Base-by-base conservation (phyloP, 1,140 invertebrate species). In the Dermatophagoides farinae region DNA sequence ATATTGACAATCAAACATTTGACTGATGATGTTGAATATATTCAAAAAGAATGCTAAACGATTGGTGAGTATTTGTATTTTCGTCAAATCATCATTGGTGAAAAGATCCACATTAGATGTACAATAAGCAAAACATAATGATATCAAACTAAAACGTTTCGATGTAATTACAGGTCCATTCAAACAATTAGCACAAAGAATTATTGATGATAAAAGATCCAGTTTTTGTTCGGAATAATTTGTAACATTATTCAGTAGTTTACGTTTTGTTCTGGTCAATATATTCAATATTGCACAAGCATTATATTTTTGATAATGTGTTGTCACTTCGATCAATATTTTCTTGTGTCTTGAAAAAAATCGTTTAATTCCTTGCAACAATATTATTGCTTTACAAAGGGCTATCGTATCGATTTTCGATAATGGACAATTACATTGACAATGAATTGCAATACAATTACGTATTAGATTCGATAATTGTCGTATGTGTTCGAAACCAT, bases 201-300 rank as follows among this genome's bases (percentile, higher is more conserved):
- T 78, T 62, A 86, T 72, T 44, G 82, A 79, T 16, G 83, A 84
- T 18, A 86, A 70, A 51, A 84, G 74, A 72, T 82, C 81, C 14
- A 81, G 67, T 65, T 77, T 73, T 65, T 77, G 72, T 66, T 80
- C 75, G 67, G 76, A 79, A 65, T 79, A 80, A n/a, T 73, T 74
- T 67, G 77, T 79, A 12, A 60, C 50, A 64, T 80, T 77, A 64
- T 75, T 72, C 5, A 72, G 71, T 38, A 79, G 68, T 60, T 71
- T 66, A 68, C 73, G 74, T 72, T 75, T 63, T 9, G 68, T 67
- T 25, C 40, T 41, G 20, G 37, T 64, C 20, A 67, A 61, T 70
- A 68, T 68, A 72, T 61, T 25, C 6, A 67, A 54, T 44, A 38
- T 61, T 41, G 43, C 46, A 25, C 12, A 64, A 11, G 43, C 66